These are phyloP conservation scores for Drosophila pseudotalamancana DNA, from an alignment of 2,888 invertebrate species.

Conservation along the genomic window DNA sequence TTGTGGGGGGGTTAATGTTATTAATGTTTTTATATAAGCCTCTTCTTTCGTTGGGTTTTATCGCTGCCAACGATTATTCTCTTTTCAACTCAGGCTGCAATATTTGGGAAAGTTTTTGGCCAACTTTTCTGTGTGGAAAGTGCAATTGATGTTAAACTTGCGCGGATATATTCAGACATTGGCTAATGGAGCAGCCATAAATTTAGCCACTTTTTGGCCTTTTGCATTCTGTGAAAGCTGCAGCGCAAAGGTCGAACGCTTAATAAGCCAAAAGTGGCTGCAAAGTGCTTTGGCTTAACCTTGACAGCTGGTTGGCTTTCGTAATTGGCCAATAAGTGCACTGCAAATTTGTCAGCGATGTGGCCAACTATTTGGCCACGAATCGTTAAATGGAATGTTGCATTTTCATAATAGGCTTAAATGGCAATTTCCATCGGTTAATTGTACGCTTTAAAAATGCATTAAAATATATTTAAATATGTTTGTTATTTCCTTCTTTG, in stretches of 20 bases:
- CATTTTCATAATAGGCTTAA: not conserved
- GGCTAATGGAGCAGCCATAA: constrained; percentile 35
- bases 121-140: not conserved
- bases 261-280: constrained; percentile 25
- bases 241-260: constrained; percentile 2
- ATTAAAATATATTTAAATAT: not conserved
- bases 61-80: constrained; percentile 35
- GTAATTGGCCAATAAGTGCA: constrained; percentile 15
- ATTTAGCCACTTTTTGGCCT: constrained; percentile 20
- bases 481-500: not conserved
- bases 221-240: constrained; percentile 16
- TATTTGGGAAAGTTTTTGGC: constrained; percentile 37
- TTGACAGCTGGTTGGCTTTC: constrained; percentile 5
- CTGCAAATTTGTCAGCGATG: constrained; percentile 1
- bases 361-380: not conserved
- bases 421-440: constrained; percentile 2
- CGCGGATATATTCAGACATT: not conserved
- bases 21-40: constrained; percentile 64
- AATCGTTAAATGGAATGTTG: not conserved
- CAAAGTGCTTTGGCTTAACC: constrained; percentile 42
- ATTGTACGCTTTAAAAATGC: constrained; percentile 5
- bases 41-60: constrained; percentile 25
- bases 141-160: constrained; percentile 16
- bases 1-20: constrained; percentile 59
- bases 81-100: constrained; percentile 34